Evolutionary conservation across 1,140 invertebrate genomes (phyloP).

Genomic region (Drosophila tani): DNA sequence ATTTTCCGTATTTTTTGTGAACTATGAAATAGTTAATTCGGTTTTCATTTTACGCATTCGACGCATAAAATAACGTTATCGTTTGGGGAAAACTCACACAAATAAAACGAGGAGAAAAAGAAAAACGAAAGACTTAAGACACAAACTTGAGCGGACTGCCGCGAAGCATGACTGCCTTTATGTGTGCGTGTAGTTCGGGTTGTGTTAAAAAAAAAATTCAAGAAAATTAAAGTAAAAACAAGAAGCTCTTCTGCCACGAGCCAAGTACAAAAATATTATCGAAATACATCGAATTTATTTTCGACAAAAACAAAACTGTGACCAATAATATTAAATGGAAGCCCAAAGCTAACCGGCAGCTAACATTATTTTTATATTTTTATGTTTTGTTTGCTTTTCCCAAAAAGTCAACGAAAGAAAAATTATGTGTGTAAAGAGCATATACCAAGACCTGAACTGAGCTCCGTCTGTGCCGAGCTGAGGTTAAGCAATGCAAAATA

Average conservation of each 20-base stretch:
- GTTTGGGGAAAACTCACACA: slow-evolving; percentile 5
- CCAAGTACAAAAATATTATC: neutral
- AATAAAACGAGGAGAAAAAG: slow-evolving; percentile 13
- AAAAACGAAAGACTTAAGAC: slow-evolving; percentile 72
- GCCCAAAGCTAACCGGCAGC: neutral
- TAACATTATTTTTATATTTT: slow-evolving; percentile 2
- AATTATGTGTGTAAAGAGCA: slow-evolving; percentile 28
- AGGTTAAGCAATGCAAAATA: slow-evolving; percentile 75
- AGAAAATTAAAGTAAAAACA: slow-evolving; percentile 28
- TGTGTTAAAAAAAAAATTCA: slow-evolving; percentile 21
- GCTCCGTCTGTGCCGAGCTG: slow-evolving; percentile 7
- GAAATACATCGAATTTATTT: slow-evolving; percentile 24
- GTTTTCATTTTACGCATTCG: slow-evolving; percentile 16
- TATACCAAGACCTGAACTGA: slow-evolving; percentile 11
- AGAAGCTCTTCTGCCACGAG: slow-evolving; percentile 41
- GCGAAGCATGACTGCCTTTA: slow-evolving; percentile 55
- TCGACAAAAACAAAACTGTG: slow-evolving; percentile 25
- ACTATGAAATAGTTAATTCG: neutral
- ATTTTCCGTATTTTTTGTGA: slow-evolving; percentile 11
- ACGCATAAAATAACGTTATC: neutral
- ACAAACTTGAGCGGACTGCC: slow-evolving; percentile 64
- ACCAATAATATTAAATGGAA: slow-evolving; percentile 11
- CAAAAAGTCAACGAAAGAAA: slow-evolving; percentile 27
- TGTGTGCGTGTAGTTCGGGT: slow-evolving; percentile 32
- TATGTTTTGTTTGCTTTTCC: slow-evolving; percentile 67